Evolutionary conservation across 92 coral and sea anemone genomes (phyloP), one percentile per base, ranked within the genome.

Genomic region (Meandrina meandrites): DNA sequence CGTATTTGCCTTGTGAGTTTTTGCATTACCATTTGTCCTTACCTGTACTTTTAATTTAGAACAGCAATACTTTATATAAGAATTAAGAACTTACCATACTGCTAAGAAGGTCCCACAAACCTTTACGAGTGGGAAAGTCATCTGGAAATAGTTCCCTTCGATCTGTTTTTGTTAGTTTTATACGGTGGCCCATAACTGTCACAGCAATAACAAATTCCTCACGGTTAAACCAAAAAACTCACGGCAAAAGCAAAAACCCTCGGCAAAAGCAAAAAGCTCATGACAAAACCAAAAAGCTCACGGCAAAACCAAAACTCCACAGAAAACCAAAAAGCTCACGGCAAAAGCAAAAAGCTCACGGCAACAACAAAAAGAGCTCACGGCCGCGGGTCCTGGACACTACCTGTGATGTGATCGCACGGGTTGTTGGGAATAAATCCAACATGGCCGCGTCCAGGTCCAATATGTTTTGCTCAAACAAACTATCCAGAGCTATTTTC

Each of bases 401-500:
- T 78, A 78, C 50, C n/a, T 51, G 70, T 54, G 45, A 2, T 40
- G 45, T 2, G 82, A 35, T 31, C 45, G 67, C 82, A 78, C 50
- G 51, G 82, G 68, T 57, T 78, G 42, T 78, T 78, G 82, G 82
- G 82, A 35, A 45, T 78, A 53, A 78, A 51, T 78, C 82, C 68
- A 78, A 78, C 45, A 78, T 78, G 82, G 82, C 82, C 51, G 82
- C n/a, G 45, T 78, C 68, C 22, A 51, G 66, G 9, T 51, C 82
- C 37, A 3, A 78, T 19, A 84, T 84, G 80, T n/a, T 84, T 71
- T 71, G 87, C 70, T 72, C 80, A 84, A 76, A 75, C 53, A n/a
- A n/a, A n/a, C n/a, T n/a, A n/a, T n/a, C n/a, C n/a, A n/a, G n/a
- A n/a, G n/a, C n/a, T n/a, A n/a, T n/a, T n/a, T n/a, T n/a, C n/a